A percentile compares a stretch with the other conserved stretches of the same genome.
Conservation (phyloP, 2,113 vertebrate genomes). For the Prochilodus magdalenae region DNA sequence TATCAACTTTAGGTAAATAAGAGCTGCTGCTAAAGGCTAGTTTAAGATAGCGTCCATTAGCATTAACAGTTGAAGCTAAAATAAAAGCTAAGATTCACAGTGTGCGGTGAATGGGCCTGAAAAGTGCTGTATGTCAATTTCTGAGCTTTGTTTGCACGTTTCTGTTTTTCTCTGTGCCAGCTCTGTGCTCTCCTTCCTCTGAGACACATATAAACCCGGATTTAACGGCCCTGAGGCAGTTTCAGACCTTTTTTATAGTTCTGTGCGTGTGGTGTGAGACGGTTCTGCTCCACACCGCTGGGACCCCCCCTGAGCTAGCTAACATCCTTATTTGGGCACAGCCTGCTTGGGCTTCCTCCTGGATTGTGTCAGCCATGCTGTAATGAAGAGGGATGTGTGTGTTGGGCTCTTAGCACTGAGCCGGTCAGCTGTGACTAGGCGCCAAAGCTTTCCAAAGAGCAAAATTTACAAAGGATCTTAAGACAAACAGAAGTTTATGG, state of each 20-base stretch:
- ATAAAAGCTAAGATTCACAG: too few relatives aligned
- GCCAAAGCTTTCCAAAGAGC: too few relatives aligned
- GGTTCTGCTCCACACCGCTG: slow-evolving; percentile 45
- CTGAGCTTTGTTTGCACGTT: background rate
- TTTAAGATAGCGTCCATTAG: too few relatives aligned
- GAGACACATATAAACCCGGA: background rate
- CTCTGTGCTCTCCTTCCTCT: slow-evolving; percentile 40
- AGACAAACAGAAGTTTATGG: too few relatives aligned
- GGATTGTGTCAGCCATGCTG: slow-evolving; percentile 62
- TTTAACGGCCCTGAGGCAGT: slow-evolving; percentile 32
- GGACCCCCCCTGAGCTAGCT: slow-evolving; percentile 2
- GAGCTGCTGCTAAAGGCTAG: too few relatives aligned
- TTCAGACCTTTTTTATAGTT: slow-evolving; percentile 73
- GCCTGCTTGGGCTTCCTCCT: slow-evolving; percentile 57
- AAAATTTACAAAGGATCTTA: too few relatives aligned
- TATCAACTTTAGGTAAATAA: too few relatives aligned
- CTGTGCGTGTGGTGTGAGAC: slow-evolving; percentile 51
- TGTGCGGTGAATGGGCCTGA: too few relatives aligned
- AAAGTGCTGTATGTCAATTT: too few relatives aligned
- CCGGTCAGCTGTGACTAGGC: too few relatives aligned
- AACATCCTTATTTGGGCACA: slow-evolving; percentile 74
- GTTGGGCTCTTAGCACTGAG: slow-evolving; percentile 36
- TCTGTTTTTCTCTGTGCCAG: slow-evolving; percentile 4
- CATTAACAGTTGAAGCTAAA: too few relatives aligned
- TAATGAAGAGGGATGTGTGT: slow-evolving; percentile 63